phyloP scores from a whole-genome alignment of 2,888 invertebrate genomes.

The Cepaea hortensis region DNA sequence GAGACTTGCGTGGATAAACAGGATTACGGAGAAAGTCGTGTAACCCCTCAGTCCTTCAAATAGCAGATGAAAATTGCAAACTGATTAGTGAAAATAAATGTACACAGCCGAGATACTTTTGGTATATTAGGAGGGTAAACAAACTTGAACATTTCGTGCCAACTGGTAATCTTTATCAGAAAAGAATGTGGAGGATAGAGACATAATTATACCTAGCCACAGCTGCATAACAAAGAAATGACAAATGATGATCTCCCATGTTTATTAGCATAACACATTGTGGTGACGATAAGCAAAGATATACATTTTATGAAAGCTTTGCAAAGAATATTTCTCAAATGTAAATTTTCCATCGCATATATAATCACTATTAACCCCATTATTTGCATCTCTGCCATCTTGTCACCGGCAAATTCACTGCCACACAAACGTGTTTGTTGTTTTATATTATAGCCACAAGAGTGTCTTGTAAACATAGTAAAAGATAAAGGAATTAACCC shows the following conservation, averaged over 20 bases:
- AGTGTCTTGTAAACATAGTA: background rate
- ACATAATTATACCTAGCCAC: too few relatives aligned
- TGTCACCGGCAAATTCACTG: conserved; percentile 1
- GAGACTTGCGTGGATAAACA: too few relatives aligned
- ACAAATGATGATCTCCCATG: background rate
- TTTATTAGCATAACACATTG: background rate
- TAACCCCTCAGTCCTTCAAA: too few relatives aligned
- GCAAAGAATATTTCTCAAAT: background rate
- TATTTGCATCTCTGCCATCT: background rate
- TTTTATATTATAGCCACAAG: background rate
- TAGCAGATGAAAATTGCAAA: too few relatives aligned
- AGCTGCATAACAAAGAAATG: too few relatives aligned
- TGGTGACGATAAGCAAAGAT: background rate
- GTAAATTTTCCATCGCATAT: background rate
- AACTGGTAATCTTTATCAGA: too few relatives aligned
- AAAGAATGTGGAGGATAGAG: background rate
- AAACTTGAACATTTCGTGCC: too few relatives aligned
- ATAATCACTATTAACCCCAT: background rate
- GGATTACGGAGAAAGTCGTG: too few relatives aligned
- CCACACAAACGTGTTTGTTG: background rate
- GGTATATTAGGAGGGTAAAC: too few relatives aligned
- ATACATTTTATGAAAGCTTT: background rate
- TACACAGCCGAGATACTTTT: too few relatives aligned
- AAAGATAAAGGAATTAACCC: background rate
- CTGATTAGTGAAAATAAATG: too few relatives aligned